Percentiles rank a stretch among this genome's conserved stretches.
Evolutionary conservation across 2,113 vertebrate species (phyloP).

Genomic region (Natator depressus): DNA sequence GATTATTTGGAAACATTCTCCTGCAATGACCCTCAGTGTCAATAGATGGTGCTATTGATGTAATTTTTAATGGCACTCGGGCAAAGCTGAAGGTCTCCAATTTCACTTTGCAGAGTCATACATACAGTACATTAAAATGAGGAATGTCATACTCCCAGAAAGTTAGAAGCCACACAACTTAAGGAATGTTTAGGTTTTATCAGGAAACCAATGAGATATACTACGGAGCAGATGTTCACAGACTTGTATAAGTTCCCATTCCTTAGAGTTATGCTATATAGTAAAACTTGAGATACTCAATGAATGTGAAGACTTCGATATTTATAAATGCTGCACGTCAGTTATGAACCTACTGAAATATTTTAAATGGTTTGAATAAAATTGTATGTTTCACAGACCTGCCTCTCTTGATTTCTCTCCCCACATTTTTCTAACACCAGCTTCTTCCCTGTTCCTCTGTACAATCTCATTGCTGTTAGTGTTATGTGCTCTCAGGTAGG

Average conservation of each 20-base stretch:
- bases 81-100: rapidly evolving
- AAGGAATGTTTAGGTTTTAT: slow-evolving; percentile 21
- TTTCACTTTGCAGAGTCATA: not conserved
- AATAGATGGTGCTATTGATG: slow-evolving; percentile 66
- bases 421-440: not conserved
- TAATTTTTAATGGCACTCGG: not conserved
- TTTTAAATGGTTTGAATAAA: not conserved
- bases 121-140: not conserved
- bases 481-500: not conserved
- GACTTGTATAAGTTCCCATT: not conserved
- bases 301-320: rapidly evolving
- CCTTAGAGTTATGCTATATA: not conserved
- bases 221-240: not conserved
- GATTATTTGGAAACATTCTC: not conserved
- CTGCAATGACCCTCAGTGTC: not conserved
- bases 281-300: not conserved
- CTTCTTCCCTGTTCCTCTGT: not conserved
- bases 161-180: not conserved
- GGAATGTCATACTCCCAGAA: not conserved
- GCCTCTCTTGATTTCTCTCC: not conserved
- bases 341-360: rapidly evolving
- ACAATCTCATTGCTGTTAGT: not conserved
- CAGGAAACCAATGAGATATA: not conserved
- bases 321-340: not conserved
- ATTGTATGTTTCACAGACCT: not conserved